Base-by-base conservation (phyloP, 2,797 vertebrate species). In the Hoplostethus atlanticus region DNA sequence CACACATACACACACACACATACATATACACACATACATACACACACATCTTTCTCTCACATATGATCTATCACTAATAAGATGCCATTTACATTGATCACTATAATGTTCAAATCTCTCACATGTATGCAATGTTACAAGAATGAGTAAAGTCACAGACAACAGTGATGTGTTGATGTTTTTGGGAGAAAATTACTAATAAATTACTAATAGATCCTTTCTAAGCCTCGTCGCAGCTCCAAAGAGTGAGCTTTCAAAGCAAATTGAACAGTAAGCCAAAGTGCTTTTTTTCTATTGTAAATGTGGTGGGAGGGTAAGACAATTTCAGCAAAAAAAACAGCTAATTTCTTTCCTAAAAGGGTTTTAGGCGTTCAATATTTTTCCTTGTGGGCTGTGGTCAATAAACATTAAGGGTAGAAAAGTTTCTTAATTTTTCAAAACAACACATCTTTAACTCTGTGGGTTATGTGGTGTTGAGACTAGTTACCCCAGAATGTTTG, bases 401-500 rank as follows among this genome's bases (percentile, higher is more conserved):
- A 28, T 28, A 28, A 28, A 28, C 28, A 28, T 28, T 28, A 28
- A 28, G 28, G 28, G 28, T 28, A 28, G 28, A 28, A 2, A 28
- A 28, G 28, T 28, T 28, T 28, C 28, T 28, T 28, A 1, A 28
- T 28, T 28, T 28, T 28, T 28, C 28, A 28, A 28, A 28, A 59
- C 6, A 60, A 31, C 8, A 57, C 8, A 57, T 13, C 46, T 40
- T 38, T n/a, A 3, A 62, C 36, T 64, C 0, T 68, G 21, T 30
- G 6, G 55, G 54, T 71, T 52, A 69, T 76, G 42, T 58, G 51
- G 68, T 64, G 51, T 73, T 79, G 16, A 21, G 56, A 44, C 5
- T 76, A 54, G 82, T 89, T 92, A 96, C 95, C 84, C 3, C 38
- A 62, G 77, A 58, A 1, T 47, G 40, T 2, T 73, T 81, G 38